Base-by-base conservation (phyloP, 2,797 vertebrate genomes). In the Triplophysa bombifrons region DNA sequence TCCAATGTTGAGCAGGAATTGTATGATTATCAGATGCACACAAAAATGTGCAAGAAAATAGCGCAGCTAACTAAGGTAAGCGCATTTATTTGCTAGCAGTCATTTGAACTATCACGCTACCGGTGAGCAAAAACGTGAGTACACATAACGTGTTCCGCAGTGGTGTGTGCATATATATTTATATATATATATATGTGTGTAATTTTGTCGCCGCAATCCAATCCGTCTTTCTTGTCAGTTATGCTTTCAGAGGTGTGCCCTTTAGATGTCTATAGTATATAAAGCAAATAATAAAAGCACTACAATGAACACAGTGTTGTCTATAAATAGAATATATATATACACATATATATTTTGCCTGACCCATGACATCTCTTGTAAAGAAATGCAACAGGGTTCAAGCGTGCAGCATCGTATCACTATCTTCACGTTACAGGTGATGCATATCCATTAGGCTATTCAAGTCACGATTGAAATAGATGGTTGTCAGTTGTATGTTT, bases 21-120 rank as follows among this genome's bases (percentile, higher is more conserved):
- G 78, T 92, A 93, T 84, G 93, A 88, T 83, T 91, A 91, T 74
- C 95, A 96, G 85, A 94, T 98, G 93, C 96, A 98, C 88, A 61
- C 92, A 86, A 96, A 96, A 91, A 98, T 98, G 97, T 98, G 98
- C 92, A 99, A 99, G 93, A 99, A 99, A 92, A 98, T 98, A 67
- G 98, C 98, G 17, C 98, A 99, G 93, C 96, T 99, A 83, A 99
- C 98, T 8, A 98, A 98, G 96, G 98, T 98, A 94, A 90, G 92
- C 9, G 13, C 77, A 22, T 17, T 20, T 44, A 53, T 58, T 30
- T 48, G 44, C 25, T 68, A 48, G 46, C 12, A 51, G 27, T 55
- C n/a, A 46, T 8, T 48, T 8, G 25, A 30, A 61, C 13, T 46
- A 16, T n/a, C 5, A 20, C 12, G 38, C 10, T 25, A 46, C 46